phyloP scores from a whole-genome alignment of 2,113 vertebrate species.

The Polypterus bichir region DNA sequence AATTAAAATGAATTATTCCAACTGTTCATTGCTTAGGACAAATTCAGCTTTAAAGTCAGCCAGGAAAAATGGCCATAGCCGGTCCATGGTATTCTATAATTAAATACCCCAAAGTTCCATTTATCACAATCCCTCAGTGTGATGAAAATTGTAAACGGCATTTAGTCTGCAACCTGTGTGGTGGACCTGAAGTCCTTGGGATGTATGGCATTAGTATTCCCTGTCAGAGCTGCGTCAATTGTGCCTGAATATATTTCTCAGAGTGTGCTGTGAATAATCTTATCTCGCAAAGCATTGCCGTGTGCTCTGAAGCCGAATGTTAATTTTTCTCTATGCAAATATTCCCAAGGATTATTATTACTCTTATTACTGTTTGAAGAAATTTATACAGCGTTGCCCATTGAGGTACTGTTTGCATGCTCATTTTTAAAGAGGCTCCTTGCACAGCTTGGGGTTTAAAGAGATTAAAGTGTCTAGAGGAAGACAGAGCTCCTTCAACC shows the following conservation, averaged over 20 bases:
- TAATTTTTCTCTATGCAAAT: slow-evolving; percentile 13
- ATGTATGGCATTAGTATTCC: slow-evolving; percentile 6
- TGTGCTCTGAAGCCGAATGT: slow-evolving; percentile 4
- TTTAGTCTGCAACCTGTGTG: not conserved
- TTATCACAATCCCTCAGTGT: not conserved
- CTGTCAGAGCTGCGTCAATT: slow-evolving; percentile 1
- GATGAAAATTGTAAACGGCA: slow-evolving; percentile 3
- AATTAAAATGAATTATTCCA: no score
- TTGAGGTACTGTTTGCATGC: not conserved
- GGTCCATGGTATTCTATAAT: slow-evolving; percentile 9
- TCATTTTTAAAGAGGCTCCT: slow-evolving; percentile 6
- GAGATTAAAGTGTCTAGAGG: not conserved
- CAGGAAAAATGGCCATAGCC: no score
- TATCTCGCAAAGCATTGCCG: slow-evolving; percentile 1
- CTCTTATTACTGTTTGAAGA: slow-evolving; percentile 14
- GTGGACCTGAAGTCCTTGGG: slow-evolving; percentile 2
- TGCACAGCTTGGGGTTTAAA: not conserved
- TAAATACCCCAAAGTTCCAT: slow-evolving; percentile 8
- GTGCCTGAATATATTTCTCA: slow-evolving; percentile 5
- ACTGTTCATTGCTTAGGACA: no score
- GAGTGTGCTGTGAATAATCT: slow-evolving; percentile 6
- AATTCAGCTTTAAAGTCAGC: no score
- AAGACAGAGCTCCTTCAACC: not conserved
- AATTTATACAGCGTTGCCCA: slow-evolving; percentile 8
- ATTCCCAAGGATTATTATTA: slow-evolving; percentile 10